Evolutionary conservation across 2,113 vertebrate species (phyloP).

Genomic region (Prochilodus magdalenae): DNA sequence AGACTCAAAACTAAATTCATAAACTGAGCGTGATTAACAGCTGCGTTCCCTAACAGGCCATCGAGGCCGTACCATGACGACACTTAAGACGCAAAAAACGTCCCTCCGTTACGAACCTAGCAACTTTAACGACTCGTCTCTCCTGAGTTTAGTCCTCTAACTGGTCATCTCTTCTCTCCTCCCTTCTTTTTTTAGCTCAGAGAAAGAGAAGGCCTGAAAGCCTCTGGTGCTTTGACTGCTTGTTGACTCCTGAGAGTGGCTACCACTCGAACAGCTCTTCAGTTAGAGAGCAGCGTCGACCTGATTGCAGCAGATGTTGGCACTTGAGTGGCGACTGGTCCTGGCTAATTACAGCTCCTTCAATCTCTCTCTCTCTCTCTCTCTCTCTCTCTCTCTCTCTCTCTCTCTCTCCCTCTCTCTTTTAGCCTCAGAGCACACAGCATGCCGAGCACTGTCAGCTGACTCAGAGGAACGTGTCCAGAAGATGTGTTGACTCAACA

Average conservation of each 20-base stretch:
- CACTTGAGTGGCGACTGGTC: conserved; percentile 45
- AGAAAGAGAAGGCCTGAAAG: background rate
- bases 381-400: conserved; percentile 20
- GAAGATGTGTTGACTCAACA: background rate
- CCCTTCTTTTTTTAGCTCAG: background rate
- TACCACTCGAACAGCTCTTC: conserved; percentile 43
- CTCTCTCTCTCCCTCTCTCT: background rate
- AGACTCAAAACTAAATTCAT: too few relatives aligned
- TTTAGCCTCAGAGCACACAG: conserved; percentile 11
- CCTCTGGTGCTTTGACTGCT: conserved; percentile 16
- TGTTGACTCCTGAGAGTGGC: conserved; percentile 40
- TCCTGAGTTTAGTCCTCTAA: background rate
- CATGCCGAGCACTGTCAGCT: background rate
- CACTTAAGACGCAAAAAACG: too few relatives aligned
- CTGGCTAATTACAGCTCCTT: conserved; percentile 44
- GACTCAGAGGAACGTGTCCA: background rate
- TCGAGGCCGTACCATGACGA: too few relatives aligned
- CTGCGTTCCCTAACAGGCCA: too few relatives aligned
- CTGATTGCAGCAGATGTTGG: conserved; percentile 59
- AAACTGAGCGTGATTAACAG: too few relatives aligned
- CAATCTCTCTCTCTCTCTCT: conserved; percentile 11
- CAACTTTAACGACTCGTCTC: background rate
- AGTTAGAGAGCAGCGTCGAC: conserved; percentile 8
- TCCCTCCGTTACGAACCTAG: too few relatives aligned
- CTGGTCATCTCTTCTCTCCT: background rate